Conservation (phyloP, 2,113 vertebrate genomes). For the Hepsetus odoe region DNA sequence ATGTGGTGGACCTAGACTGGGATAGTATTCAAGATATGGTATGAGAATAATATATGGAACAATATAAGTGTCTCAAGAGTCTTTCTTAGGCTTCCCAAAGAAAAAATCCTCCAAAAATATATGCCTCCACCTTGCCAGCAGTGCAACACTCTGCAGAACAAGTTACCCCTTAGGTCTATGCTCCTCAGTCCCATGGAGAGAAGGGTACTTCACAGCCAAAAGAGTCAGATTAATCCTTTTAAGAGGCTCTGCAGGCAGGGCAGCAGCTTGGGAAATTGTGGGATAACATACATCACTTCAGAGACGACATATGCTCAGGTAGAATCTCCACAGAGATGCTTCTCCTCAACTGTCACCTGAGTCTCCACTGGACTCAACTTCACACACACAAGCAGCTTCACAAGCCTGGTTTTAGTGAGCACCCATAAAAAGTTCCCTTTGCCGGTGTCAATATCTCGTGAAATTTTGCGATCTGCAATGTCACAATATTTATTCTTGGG, state of each 20-base stretch:
- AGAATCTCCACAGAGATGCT: conserved; percentile 1
- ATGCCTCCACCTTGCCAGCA: conserved; percentile 2
- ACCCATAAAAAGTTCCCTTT: not conserved
- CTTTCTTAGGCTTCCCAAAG: not conserved
- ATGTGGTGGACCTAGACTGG: not conserved
- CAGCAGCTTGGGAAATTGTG: conserved; percentile 62
- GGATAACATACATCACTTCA: conserved; percentile 46
- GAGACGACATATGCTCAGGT: conserved; percentile 31
- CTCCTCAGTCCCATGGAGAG: conserved; percentile 41
- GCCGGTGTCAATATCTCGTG: no score
- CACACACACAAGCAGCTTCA: conserved; percentile 1
- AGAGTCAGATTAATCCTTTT: conserved; percentile 54
- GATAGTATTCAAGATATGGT: not conserved
- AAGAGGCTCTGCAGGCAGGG: conserved; percentile 46
- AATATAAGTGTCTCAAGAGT: not conserved
- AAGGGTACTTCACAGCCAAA: conserved; percentile 32
- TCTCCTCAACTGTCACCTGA: conserved; percentile 4
- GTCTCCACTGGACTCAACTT: conserved; percentile 1
- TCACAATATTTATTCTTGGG: no score
- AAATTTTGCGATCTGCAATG: no score
- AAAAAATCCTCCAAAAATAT: conserved; percentile 13
- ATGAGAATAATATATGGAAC: not conserved
- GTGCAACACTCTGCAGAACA: conserved; percentile 1
- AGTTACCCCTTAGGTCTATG: conserved; percentile 9
- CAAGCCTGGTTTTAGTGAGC: not conserved